Conservation (phyloP, 1,140 invertebrate genomes). For the Hirudo medicinalis region DNA sequence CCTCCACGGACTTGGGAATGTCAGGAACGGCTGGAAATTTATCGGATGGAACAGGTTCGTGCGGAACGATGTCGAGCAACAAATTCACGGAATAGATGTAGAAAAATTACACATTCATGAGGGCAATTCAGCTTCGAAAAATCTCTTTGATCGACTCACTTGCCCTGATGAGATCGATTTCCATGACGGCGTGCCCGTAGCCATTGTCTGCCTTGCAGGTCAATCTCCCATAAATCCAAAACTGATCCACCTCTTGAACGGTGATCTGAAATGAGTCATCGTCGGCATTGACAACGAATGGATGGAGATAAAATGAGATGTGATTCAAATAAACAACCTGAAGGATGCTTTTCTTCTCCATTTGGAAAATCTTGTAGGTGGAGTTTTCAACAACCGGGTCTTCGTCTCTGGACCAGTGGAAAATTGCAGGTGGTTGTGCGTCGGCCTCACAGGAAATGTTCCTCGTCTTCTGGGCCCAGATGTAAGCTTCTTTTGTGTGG, state of each 20-base stretch:
- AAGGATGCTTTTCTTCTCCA: slow-evolving; percentile 15
- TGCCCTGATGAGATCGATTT: slow-evolving; percentile 60
- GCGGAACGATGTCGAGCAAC: too few species aligned
- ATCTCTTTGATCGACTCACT: slow-evolving; percentile 21
- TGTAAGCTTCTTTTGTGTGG: slow-evolving; percentile 50
- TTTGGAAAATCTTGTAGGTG: slow-evolving; percentile 20
- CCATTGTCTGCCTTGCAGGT: slow-evolving; percentile 66
- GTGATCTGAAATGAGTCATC: slow-evolving; percentile 6
- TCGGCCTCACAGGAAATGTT: slow-evolving; percentile 75
- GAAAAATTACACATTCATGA: too few species aligned
- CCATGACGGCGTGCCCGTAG: slow-evolving; percentile 53
- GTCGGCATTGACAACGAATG: not conserved
- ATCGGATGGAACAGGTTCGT: too few species aligned
- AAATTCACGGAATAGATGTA: too few species aligned
- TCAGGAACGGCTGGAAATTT: slow-evolving; percentile 14
- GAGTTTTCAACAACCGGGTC: slow-evolving; percentile 11
- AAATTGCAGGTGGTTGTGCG: slow-evolving; percentile 69
- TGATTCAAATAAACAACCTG: slow-evolving; percentile 13
- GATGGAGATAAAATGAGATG: not conserved
- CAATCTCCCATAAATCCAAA: slow-evolving; percentile 53
- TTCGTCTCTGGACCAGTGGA: slow-evolving; percentile 54
- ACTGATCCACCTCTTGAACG: slow-evolving; percentile 19
- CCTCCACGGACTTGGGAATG: slow-evolving; percentile 17
- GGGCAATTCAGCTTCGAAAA: too few species aligned
- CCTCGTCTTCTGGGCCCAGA: slow-evolving; percentile 62